Conservation (phyloP, 2,113 vertebrate species). For the Nicator chloris region DNA sequence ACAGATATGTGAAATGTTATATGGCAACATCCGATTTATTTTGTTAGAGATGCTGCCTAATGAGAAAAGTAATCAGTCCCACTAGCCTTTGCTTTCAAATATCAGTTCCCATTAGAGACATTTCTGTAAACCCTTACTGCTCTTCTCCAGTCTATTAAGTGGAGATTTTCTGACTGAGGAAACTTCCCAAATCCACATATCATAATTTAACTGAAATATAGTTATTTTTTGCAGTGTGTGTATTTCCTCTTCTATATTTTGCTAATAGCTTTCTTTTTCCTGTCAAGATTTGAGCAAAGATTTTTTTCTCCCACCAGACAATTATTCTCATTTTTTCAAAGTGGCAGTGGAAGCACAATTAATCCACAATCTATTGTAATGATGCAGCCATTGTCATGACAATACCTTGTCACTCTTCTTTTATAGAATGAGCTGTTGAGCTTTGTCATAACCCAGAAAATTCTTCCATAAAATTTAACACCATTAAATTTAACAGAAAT, state of each 20-base stretch:
- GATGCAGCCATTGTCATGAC: background rate
- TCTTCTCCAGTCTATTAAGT: constrained; percentile 13
- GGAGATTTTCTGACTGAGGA: constrained; percentile 18
- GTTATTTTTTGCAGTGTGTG: background rate
- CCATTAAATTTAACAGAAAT: background rate
- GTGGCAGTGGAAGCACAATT: background rate
- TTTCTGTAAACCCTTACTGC: background rate
- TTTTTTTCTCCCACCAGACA: background rate
- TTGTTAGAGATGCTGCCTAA: background rate
- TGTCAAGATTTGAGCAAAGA: background rate
- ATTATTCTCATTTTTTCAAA: background rate
- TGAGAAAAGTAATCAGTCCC: constrained; percentile 42
- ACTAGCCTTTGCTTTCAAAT: constrained; percentile 35
- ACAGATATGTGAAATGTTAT: constrained; percentile 7
- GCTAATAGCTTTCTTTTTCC: background rate
- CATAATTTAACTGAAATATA: background rate
- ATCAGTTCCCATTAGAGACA: constrained; percentile 21
- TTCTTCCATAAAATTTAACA: background rate
- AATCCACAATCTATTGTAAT: background rate
- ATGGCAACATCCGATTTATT: constrained; percentile 11
- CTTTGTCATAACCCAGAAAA: background rate
- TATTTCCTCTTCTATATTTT: background rate
- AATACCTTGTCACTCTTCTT: background rate
- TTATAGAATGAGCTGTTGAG: background rate
- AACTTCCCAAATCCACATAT: background rate